These are phyloP conservation scores for Garrulus glandarius DNA, from an alignment of 2,797 vertebrate species.

Conservation along the genomic window DNA sequence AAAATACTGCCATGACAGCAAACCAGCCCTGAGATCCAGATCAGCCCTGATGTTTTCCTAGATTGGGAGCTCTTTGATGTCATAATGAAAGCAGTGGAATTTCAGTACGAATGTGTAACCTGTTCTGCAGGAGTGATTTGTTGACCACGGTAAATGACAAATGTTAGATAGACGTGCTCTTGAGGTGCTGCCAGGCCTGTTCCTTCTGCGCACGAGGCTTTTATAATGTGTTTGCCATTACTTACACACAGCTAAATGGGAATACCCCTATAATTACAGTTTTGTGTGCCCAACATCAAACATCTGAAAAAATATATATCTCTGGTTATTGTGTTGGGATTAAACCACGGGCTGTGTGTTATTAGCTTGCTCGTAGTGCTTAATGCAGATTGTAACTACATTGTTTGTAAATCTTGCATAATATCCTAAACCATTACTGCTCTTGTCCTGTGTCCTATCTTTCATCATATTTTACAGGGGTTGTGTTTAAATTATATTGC, in stretches of 20 bases:
- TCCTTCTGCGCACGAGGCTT: background rate
- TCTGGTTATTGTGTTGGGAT: slow-evolving; percentile 5
- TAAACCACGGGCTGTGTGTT: background rate
- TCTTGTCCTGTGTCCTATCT: background rate
- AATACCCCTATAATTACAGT: slow-evolving; percentile 44
- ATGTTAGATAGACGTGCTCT: background rate
- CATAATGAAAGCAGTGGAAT: slow-evolving; percentile 1
- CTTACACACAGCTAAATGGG: background rate
- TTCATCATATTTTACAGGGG: background rate
- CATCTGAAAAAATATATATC: background rate
- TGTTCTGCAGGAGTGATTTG: slow-evolving; percentile 15
- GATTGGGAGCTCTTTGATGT: slow-evolving; percentile 16
- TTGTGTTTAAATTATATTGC: background rate
- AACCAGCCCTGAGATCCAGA: background rate
- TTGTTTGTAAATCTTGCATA: background rate
- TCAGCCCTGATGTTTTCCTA: background rate
- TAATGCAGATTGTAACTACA: background rate
- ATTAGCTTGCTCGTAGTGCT: background rate
- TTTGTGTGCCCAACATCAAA: background rate
- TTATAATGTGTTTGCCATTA: background rate
- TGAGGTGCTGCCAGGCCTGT: background rate
- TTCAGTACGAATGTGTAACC: slow-evolving; percentile 7
- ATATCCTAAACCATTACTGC: background rate
- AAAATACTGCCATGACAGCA: background rate
- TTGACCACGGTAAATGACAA: background rate